Evolutionary conservation across 1,140 invertebrate species (phyloP), one percentile per base, ranked within the genome.

Genomic region (Bicyclus anynana): DNA sequence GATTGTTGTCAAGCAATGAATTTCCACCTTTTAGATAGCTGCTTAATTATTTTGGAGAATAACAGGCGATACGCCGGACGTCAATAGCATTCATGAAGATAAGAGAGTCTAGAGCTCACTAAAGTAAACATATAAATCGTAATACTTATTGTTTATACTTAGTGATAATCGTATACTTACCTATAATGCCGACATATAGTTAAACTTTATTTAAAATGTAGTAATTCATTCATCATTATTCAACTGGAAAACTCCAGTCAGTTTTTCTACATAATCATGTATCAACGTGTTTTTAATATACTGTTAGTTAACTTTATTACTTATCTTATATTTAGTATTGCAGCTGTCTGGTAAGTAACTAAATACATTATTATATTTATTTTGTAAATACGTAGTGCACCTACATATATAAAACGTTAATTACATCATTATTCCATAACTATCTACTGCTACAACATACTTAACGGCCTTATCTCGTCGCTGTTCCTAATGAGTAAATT

Each of bases 61-160:
- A 46, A 35, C 37, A 58, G 16, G 27, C 20, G 56, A 59, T 59
- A 59, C 5, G 14, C 46, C 21, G 62, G 54, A 71, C 71, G 79
- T 80, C 75, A 80, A 72, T 77, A 74, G 74, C 80, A 74, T 72
- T 56, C 63, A 59, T 64, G 52, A 61, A 63, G 79, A 82, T 82
- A 79, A 82, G 62, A 67, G 54, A 65, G 77, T 77, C 77, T 75
- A 75, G 74, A 63, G 74, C 72, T 72, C 51, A 54, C 27, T 42
- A 38, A 42, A 59, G 48, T 59, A 63, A 58, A 53, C 55, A 50
- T 40, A 46, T 48, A 57, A 7, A 33, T 10, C 29, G 33, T 44
- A 27, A 49, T 37, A 23, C 23, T 23, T 23, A 52, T 47, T 67
- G 53, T 64, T 65, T 60, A 57, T 64, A 61, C 51, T 40, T 52